These are phyloP conservation scores for Gobio occitaniae DNA, from an alignment of 2,797 vertebrate species.

Conservation along the genomic window DNA sequence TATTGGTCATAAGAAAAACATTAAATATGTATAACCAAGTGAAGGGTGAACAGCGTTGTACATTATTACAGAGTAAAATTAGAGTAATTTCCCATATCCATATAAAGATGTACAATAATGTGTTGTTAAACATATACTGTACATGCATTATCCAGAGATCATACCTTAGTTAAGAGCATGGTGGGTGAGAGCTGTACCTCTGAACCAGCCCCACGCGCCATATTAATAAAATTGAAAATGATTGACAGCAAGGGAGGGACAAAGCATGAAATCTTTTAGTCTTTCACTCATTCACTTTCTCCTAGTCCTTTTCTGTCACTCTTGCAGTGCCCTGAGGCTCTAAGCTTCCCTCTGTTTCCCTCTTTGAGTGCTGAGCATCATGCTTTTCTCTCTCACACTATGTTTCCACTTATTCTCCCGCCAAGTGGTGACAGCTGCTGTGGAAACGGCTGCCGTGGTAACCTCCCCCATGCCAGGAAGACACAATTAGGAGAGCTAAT, in stretches of 20 bases:
- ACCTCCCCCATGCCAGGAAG: constrained; percentile 56
- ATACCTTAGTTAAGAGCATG: not conserved
- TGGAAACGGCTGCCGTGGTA: constrained; percentile 46
- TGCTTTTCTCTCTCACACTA: constrained; percentile 42
- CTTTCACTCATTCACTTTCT: constrained; percentile 30
- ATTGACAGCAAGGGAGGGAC: not conserved
- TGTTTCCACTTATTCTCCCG: constrained; percentile 44
- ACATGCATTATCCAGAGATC: not conserved
- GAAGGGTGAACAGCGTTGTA: not conserved
- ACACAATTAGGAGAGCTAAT: constrained; percentile 65
- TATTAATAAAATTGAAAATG: not conserved
- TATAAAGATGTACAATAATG: not conserved
- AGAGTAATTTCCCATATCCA: not conserved
- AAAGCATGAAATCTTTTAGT: not conserved
- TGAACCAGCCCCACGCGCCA: not conserved
- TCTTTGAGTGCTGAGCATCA: constrained; percentile 31
- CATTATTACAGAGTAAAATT: not conserved
- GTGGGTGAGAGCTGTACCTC: not conserved
- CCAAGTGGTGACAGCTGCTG: constrained; percentile 55
- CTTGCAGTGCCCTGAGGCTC: constrained; percentile 14
- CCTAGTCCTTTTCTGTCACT: constrained; percentile 5
- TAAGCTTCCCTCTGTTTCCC: constrained; percentile 1
- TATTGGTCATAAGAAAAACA: not conserved
- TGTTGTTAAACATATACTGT: not conserved
- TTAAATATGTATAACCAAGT: not conserved